These are phyloP conservation scores for Stegodyphus dumicola DNA, from an alignment of 1,140 invertebrate species.

Conservation along the genomic window DNA sequence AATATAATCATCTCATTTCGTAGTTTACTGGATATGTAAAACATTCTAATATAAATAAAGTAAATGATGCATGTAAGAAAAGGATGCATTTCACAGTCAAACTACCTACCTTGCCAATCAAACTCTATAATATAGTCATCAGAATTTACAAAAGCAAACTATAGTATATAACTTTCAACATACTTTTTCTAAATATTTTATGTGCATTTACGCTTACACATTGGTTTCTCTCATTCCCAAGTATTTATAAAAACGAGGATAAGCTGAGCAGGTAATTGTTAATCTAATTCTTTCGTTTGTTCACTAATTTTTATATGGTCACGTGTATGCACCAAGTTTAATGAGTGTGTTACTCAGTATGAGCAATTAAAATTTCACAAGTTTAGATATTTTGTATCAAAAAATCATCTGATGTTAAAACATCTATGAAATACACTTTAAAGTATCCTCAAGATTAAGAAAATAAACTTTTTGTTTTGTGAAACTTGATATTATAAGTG, in stretches of 20 bases:
- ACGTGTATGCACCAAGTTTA: constrained; percentile 42
- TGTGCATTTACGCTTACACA: neutral
- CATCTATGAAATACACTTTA: constrained; percentile 38
- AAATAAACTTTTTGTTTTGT: constrained; percentile 48
- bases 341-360: neutral
- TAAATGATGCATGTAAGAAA: no score
- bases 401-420: constrained; percentile 33
- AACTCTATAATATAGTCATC: no score
- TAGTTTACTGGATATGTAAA: no score
- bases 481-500: constrained; percentile 36
- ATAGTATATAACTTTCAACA: no score
- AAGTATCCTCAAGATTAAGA: constrained; percentile 20
- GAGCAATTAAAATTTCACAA: constrained; percentile 45
- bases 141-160: no score
- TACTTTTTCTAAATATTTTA: no score
- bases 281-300: constrained; percentile 25
- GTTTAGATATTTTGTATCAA: constrained; percentile 41
- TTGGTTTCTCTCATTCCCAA: neutral
- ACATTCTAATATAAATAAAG: no score
- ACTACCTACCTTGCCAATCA: no score
- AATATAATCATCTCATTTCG: no score
- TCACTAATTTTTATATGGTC: constrained; percentile 18
- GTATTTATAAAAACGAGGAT: constrained; percentile 41
- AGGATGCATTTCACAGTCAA: no score
- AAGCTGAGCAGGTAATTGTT: constrained; percentile 19